These are phyloP conservation scores for Urechis unicinctus DNA, from an alignment of 2,888 invertebrate genomes.

Conservation along the genomic window DNA sequence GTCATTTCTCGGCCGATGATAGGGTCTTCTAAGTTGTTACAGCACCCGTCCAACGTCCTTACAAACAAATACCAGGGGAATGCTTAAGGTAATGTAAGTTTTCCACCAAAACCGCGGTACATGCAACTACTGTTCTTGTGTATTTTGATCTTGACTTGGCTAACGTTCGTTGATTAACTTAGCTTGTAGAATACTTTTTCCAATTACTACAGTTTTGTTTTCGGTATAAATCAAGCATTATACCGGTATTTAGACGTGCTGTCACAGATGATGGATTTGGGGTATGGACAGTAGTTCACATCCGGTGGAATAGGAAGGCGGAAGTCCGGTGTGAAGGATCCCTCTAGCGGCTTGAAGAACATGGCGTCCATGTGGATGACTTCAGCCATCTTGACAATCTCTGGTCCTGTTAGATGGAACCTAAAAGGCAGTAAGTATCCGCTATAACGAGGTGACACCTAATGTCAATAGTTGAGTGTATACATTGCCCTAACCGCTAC, in stretches of 20 bases:
- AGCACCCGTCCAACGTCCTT: conserved; percentile 25
- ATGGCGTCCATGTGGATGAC: neutral
- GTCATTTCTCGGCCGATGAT: conserved; percentile 17
- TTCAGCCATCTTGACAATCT: neutral
- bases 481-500: no score
- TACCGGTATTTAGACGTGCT: neutral
- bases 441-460: no score
- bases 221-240: no score
- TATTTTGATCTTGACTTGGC: no score
- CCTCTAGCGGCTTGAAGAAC: conserved; percentile 9
- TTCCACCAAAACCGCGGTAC: no score
- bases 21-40: conserved; percentile 24
- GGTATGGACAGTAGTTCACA: conserved; percentile 19
- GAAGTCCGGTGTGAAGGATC: conserved; percentile 6
- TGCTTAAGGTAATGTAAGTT: neutral
- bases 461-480: no score
- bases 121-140: no score
- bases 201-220: no score
- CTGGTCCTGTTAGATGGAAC: neutral
- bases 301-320: conserved; percentile 13
- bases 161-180: no score
- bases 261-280: conserved; percentile 6
- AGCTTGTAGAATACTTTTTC: no score
- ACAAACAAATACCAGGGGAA: neutral
- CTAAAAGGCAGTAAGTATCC: neutral